Evolutionary conservation across 2,113 vertebrate genomes (phyloP).

Genomic region (Ondatra zibethicus): DNA sequence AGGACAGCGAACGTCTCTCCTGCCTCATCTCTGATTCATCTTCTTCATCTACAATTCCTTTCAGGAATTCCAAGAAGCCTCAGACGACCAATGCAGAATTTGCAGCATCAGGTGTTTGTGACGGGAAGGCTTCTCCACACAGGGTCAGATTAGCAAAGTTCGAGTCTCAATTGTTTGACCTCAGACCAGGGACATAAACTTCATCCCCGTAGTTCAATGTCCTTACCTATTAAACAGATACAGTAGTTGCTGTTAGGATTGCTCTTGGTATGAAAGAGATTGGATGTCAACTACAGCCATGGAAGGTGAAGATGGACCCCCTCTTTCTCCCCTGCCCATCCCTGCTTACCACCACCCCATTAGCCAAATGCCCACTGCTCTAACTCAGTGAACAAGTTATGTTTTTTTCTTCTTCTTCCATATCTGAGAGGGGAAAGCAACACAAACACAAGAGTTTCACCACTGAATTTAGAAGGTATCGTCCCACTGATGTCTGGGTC

Average conservation of each 20-base stretch:
- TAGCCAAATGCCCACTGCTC: neutral
- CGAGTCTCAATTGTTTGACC: neutral
- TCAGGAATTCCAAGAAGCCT: neutral
- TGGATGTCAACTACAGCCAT: neutral
- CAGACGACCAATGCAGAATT: neutral
- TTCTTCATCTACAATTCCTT: neutral
- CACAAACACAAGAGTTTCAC: neutral
- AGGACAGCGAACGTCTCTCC: neutral
- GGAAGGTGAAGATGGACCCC: neutral
- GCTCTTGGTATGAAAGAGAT: neutral
- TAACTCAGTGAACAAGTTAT: neutral
- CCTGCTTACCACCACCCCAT: neutral
- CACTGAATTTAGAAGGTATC: neutral
- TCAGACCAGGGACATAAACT: conserved; percentile 33
- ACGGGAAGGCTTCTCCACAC: neutral
- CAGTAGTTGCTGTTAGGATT: neutral
- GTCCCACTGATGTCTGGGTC: neutral
- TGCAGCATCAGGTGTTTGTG: neutral
- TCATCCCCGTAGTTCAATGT: neutral
- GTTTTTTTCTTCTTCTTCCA: neutral
- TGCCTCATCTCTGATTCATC: neutral
- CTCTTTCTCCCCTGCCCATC: neutral
- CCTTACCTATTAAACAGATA: neutral
- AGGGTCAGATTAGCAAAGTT: neutral
- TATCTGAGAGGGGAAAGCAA: neutral